phyloP scores from a whole-genome alignment of 2,888 invertebrate genomes.

The Tenthredo amoena region DNA sequence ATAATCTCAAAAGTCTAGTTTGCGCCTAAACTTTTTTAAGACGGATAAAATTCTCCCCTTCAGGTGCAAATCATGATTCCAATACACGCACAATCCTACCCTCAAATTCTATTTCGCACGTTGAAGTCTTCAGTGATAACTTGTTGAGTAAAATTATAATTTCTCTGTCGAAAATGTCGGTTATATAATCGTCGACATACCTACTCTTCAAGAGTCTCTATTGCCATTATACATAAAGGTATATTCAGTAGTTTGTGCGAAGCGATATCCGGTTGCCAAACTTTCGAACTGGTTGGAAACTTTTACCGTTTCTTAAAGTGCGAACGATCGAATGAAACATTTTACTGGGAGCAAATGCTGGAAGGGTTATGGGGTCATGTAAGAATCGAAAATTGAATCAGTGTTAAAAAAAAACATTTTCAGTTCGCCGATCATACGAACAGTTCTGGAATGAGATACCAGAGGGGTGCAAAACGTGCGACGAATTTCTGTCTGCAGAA shows the following conservation, averaged over 20 bases:
- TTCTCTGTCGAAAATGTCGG: background rate
- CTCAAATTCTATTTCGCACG: no score
- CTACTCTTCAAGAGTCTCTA: background rate
- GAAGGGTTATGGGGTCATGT: slow-evolving; percentile 21
- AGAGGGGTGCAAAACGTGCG: slow-evolving; percentile 52
- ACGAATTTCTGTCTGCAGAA: slow-evolving; percentile 56
- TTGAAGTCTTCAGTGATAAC: no score
- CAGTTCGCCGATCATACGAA: slow-evolving; percentile 52
- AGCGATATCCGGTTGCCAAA: slow-evolving; percentile 34
- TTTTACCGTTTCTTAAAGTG: slow-evolving; percentile 31
- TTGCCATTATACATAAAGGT: background rate
- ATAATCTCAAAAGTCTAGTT: no score
- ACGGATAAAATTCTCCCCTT: no score
- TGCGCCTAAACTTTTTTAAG: no score
- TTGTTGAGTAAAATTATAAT: no score
- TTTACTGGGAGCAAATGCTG: slow-evolving; percentile 6
- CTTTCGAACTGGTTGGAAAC: slow-evolving; percentile 37
- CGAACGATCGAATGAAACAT: background rate
- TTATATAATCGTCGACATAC: background rate
- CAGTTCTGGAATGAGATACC: slow-evolving; percentile 16
- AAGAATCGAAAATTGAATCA: slow-evolving; percentile 3
- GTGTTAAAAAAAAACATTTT: slow-evolving; percentile 39
- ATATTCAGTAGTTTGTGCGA: background rate
- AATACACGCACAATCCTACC: no score
- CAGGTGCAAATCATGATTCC: no score